Evolutionary conservation across 2,888 invertebrate genomes (phyloP), one percentile per base, ranked within the genome.

Genomic region (Diachrysia chrysitis): DNA sequence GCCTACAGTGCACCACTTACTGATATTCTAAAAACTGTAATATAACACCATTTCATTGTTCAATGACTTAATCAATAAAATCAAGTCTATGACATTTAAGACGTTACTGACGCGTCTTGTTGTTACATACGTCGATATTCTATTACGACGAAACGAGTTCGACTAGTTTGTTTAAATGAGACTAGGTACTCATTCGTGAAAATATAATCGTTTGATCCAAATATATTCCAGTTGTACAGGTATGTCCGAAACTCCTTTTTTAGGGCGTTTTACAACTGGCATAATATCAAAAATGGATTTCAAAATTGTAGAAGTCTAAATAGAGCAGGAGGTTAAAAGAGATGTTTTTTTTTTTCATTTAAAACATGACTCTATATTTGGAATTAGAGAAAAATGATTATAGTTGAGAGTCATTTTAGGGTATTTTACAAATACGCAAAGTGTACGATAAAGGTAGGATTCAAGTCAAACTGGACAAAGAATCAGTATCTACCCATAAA

Each of bases 111-210:
- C 66, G 53, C 63, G n/a, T 74, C 66, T 37, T 57, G 46, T 59
- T 58, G 51, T 73, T 74, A 71, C 63, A 68, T 64, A 66, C 63
- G 58, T 69, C 35, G 23, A 54, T 57, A 70, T 35, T n/a, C n/a
- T n/a, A 66, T 78, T 69, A 76, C 53, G 66, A 63, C 16, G 7
- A 73, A 78, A 80, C 81, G 4, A 69, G 81, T 82, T 62, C 53
- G 12, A 29, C 78, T 29, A 21, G 81, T 82, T 70, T 42, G 42
- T n/a, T 63, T 54, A 73, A 74, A 73, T 74, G 32, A 53, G 58
- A 67, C 61, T 58, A n/a, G n/a, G n/a, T n/a, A 63, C 66, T 59
- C 69, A 73, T 55, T 59, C 62, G 68, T 68, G 57, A 79, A 78
- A 65, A 74, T 0, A 74, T 0, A 61, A 66, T 71, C 29, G 35